A percentile compares a stretch with the other conserved stretches of the same genome.
phyloP scores from a whole-genome alignment of 2,888 invertebrate species.

The Lycophotia porphyrea region DNA sequence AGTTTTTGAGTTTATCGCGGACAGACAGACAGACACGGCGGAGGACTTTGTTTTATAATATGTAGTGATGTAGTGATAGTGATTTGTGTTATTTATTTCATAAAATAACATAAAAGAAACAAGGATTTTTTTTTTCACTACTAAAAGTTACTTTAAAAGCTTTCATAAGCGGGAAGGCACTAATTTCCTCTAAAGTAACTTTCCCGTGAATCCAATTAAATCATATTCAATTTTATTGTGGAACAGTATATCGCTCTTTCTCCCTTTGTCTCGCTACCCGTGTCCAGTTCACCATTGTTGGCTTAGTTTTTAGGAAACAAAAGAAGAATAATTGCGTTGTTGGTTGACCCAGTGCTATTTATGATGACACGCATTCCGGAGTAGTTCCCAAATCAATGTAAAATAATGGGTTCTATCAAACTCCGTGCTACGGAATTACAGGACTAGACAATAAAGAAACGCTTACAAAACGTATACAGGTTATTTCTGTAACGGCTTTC shows the following conservation, averaged over 20 bases:
- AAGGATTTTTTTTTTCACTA: not conserved
- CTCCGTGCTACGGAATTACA: not conserved
- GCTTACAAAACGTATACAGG: not conserved
- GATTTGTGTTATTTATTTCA: not conserved
- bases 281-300: slow-evolving; percentile 15
- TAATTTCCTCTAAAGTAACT: not conserved
- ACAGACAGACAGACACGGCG: too few species aligned
- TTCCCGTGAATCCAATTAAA: not conserved
- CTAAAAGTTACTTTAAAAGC: not conserved
- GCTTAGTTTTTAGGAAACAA: slow-evolving; percentile 22
- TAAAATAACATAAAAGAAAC: not conserved
- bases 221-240: not conserved
- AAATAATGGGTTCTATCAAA: not conserved
- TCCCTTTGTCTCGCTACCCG: slow-evolving; percentile 8
- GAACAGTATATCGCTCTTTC: not conserved
- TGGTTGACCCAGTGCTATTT: slow-evolving; percentile 1
- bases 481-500: not conserved
- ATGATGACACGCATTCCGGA: not conserved
- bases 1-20: too few species aligned
- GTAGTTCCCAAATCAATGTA: not conserved
- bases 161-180: not conserved
- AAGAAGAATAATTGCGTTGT: slow-evolving; percentile 27
- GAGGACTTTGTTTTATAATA: too few species aligned
- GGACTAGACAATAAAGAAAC: not conserved
- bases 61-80: too few species aligned